Conservation (phyloP, 2,888 invertebrate genomes). For the Linyphia triangularis region DNA sequence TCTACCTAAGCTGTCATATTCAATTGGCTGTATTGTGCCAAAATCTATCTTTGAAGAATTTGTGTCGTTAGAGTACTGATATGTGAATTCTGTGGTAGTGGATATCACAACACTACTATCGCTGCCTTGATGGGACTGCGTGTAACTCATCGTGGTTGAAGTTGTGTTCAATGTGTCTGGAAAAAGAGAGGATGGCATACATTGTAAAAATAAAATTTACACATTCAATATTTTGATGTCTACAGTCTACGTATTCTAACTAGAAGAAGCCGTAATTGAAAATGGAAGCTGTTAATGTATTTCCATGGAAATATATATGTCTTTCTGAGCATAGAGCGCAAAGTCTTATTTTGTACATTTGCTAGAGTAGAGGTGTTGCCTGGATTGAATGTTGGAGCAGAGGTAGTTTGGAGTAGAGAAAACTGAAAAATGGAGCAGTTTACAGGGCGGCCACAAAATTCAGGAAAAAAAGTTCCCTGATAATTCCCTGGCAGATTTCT, state of each 20-base stretch:
- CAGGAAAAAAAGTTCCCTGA: no score
- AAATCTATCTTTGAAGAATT: constrained; percentile 66
- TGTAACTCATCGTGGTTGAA: constrained; percentile 13
- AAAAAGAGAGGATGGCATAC: constrained; percentile 2
- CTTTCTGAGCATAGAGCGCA: no score
- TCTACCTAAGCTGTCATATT: constrained; percentile 61
- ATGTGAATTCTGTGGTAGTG: constrained; percentile 47
- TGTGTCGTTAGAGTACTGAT: constrained; percentile 53
- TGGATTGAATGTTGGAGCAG: no score
- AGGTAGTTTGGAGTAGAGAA: no score
- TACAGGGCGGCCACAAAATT: no score
- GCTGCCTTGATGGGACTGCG: constrained; percentile 30
- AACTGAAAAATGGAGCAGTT: no score
- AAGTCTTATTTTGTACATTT: no score
- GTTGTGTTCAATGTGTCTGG: constrained; percentile 32
- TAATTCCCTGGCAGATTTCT: no score
- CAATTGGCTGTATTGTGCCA: constrained; percentile 64
- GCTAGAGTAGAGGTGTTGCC: no score
- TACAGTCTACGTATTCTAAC: constrained; percentile 1
- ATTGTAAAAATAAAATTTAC: not conserved
- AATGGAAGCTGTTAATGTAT: no score
- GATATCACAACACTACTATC: constrained; percentile 35
- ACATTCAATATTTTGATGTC: not conserved
- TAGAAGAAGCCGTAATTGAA: no score
- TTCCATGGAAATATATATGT: no score